Base-by-base conservation (phyloP, 2,888 invertebrate genomes). In the Pheosia gnoma region DNA sequence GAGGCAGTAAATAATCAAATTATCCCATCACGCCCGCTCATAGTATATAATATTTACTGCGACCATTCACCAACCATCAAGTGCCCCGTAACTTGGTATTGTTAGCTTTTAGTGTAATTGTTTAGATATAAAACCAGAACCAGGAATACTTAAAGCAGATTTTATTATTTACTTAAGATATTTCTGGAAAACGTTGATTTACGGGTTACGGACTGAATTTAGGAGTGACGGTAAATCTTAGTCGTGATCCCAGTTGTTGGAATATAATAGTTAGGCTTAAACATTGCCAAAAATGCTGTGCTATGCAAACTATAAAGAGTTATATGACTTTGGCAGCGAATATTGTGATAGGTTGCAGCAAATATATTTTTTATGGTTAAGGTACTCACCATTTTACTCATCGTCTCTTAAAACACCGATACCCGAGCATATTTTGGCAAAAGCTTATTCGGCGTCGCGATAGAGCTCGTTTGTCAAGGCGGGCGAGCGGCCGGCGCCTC, bases 391-490 rank as follows among this genome's bases (percentile, higher is more conserved):
- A 3, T n/a, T 5, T 5, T 47, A 47, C 47, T n/a, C 47, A 52
- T 25, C 8, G 25, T 25, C 5, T 2, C 25, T 52, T 36, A 25
- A 51, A 53, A 53, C 6, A 25, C 25, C 51, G 51, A 54, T 38
- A 54, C 8, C 4, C 53, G 38, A 37, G 11, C 39, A 59, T n/a
- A 57, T 71, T 71, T 67, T 58, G 53, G 45, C 55, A 60, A 67
- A 71, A 66, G 83, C 79, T 87, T 83, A 84, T 83, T 84, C 83
- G 80, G 78, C 80, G 78, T 75, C 77, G 74, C 74, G 80, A 80
- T 78, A 78, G 66, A 74, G 83, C 82, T 87, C 88, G 85, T 89
- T 89, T 89, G 86, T 88, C 88, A 87, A 77, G 60, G 65, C 69
- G 71, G 66, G 71, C 56, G 63, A 66, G 68, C 73, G 75, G 77